Evolutionary conservation across 2,888 invertebrate species (phyloP), one percentile per base, ranked within the genome.

Genomic region (Adelognathus sp.): DNA sequence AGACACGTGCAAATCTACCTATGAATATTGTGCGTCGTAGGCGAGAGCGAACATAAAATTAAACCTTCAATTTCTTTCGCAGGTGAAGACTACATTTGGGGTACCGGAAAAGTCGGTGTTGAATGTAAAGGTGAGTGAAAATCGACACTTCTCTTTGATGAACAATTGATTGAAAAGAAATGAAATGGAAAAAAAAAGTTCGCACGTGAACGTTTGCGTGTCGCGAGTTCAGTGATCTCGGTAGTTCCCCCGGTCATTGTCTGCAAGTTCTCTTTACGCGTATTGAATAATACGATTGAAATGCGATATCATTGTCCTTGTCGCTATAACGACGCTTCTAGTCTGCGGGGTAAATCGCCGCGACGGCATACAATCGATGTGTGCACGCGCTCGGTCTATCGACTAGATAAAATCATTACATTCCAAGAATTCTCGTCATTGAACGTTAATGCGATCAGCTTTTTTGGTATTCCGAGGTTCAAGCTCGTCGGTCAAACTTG

Each of bases 81-180:
- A 94, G 94, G 94, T 90, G 92, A 93, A 88, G 94, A 94, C 90
- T 94, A 94, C 87, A 94, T 94, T 83, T 94, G 94, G 94, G 94
- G 94, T 61, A 92, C 92, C 74, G 94, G 94, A 72, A 92, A 91
- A 88, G 92, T 93, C 79, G 94, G 94, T 64, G 92, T 93, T 77
- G 92, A 93, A 90, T 94, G 94, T 89, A 93, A 93, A 92, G 94
- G 94, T 94, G 92, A 92, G 92, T 73, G n/a, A n/a, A n/a, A n/a
- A 63, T 64, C 41, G 36, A 29, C 4, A 27, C 54, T 14, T 41
- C 9, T 50, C 11, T 11, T 21, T 50, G 21, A 50, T 21, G 5
- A 50, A 24, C 50, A 18, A 21, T 46, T 18, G 46, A 46, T 71
- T 33, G 44, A 44, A 44, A 60, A 61, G 9, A 60, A 21, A 60